These are phyloP conservation scores for Chrysopa pallens DNA, from an alignment of 1,140 invertebrate species.

Conservation along the genomic window DNA sequence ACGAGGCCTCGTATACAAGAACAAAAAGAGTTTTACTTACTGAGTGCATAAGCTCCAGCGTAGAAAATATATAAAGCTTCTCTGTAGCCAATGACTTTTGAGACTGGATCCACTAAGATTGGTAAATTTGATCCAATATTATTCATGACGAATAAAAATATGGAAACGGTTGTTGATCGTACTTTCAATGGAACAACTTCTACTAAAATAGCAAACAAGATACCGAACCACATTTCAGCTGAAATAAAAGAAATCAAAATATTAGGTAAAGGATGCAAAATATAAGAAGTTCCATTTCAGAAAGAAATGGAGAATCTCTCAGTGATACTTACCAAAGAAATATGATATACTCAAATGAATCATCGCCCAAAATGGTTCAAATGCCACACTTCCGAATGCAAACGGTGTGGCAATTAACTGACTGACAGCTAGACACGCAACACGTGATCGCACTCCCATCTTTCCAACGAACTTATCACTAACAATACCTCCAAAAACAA, in stretches of 20 bases:
- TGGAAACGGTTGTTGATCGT: constrained; percentile 63
- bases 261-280: no score
- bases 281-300: no score
- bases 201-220: constrained; percentile 73
- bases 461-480: constrained; percentile 79
- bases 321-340: constrained; percentile 50
- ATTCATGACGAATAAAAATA: constrained; percentile 83
- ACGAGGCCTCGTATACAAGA: no score
- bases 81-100: constrained; percentile 56
- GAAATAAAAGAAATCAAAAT: constrained; percentile 7
- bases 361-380: constrained; percentile 68
- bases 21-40: constrained; percentile 20
- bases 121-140: constrained; percentile 81
- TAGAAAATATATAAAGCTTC: constrained; percentile 73
- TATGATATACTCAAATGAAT: constrained; percentile 69
- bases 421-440: constrained; percentile 65
- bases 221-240: constrained; percentile 89
- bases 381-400: constrained; percentile 74
- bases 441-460: constrained; percentile 69
- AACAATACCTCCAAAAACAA: constrained; percentile 70
- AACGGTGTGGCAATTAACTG: constrained; percentile 74
- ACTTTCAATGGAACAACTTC: constrained; percentile 68
- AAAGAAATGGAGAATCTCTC: no score
- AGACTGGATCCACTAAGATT: constrained; percentile 68
- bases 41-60: constrained; percentile 66